These are phyloP conservation scores for Chrysoperla carnea DNA, from an alignment of 1,140 invertebrate genomes.

Conservation along the genomic window DNA sequence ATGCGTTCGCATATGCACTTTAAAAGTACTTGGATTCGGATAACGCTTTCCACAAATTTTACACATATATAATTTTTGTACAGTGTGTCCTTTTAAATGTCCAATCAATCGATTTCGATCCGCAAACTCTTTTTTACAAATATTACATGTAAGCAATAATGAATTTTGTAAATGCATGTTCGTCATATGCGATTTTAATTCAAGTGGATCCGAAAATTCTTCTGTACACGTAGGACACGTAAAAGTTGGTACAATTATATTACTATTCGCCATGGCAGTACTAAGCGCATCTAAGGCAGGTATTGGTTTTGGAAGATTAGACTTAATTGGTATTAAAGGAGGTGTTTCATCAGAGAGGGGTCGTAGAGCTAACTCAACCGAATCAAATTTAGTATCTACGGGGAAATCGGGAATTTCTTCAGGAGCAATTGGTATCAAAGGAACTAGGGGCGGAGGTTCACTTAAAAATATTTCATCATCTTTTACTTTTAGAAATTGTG, in stretches of 20 bases:
- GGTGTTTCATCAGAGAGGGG: conserved; percentile 10
- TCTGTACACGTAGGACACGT: conserved; percentile 9
- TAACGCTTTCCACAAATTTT: conserved; percentile 1
- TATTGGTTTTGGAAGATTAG: neutral
- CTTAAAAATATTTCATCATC: conserved; percentile 2
- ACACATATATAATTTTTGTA: conserved; percentile 8
- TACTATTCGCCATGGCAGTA: conserved; percentile 1
- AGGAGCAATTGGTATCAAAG: conserved; percentile 5
- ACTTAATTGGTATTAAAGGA: conserved; percentile 14
- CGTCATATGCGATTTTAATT: conserved; percentile 10
- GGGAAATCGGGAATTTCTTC: conserved; percentile 1
- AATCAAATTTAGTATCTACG: conserved; percentile 2
- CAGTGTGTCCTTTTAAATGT: conserved; percentile 16
- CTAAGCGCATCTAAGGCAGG: conserved; percentile 5
- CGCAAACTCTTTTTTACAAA: conserved; percentile 14
- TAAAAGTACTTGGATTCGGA: neutral
- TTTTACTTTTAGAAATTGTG: neutral
- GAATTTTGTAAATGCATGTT: neutral
- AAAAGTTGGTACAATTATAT: conserved; percentile 6
- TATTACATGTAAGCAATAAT: conserved; percentile 8
- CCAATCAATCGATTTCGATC: conserved; percentile 14
- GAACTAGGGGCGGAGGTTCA: conserved; percentile 13
- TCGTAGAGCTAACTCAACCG: conserved; percentile 1
- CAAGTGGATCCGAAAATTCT: conserved; percentile 6
- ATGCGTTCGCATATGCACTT: conserved; percentile 1